Evolutionary conservation across 2,113 vertebrate genomes (phyloP), one percentile per base, ranked within the genome.

Genomic region (Crocuta crocuta): DNA sequence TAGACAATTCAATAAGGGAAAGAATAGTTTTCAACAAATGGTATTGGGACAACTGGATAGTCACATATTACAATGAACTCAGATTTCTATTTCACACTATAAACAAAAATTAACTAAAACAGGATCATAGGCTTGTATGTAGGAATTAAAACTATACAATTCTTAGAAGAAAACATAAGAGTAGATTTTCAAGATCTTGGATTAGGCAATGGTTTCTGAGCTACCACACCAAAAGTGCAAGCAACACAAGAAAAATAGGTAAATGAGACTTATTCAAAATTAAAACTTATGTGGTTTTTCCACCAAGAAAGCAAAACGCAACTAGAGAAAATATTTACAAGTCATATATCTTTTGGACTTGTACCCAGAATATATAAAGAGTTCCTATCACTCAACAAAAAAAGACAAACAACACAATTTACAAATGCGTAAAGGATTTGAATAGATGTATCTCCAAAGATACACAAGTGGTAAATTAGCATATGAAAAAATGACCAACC

Each of bases 21-120:
- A 82, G 10, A 66, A 84, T 50, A 48, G 43, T 76, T 92, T 86
- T 93, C 85, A 96, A 80, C 45, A 95, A 86, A 83, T 81, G 21
- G 12, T 76, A 4, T 19, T 68, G 28, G 7, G 21, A 93, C 33
- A 97, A 82, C 50, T 76, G 26, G 7, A 89, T 70, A 89, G 48
- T 85, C 71, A 85, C 33, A 65, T 70, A 17, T 13, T 90, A 87
- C 28, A 94, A 87, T 86, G 5, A 74, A 92, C 17, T 66, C 71
- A 48, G 53, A 90, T 43, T 63, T 50, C 35, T 65, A n/a, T n/a
- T 85, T 81, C 50, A 95, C 16, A 85, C 4, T 24, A 71, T 39
- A 78, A 33, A 50, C 13, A 82, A 93, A 93, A 81, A 50, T 45
- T 53, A 94, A 85, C 24, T 19, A 4, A 92, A 96, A 86, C 53